phyloP scores from a whole-genome alignment of 1,140 invertebrate species.

The Drepana arcuata region DNA sequence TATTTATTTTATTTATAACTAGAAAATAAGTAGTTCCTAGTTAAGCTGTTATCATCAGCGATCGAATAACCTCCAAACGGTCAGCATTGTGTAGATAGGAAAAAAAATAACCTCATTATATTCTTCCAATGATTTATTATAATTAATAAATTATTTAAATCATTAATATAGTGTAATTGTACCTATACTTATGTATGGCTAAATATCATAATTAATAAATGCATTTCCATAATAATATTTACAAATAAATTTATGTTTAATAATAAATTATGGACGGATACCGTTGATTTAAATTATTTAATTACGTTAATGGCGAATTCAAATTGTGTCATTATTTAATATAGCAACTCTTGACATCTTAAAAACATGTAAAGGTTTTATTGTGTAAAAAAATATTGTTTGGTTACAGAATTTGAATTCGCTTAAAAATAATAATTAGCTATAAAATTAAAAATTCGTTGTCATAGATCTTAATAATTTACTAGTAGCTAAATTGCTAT shows the following conservation, averaged over 20 bases:
- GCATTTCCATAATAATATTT: constrained; percentile 28
- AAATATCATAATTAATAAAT: constrained; percentile 36
- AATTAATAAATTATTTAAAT: constrained; percentile 14
- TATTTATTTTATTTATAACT: background rate
- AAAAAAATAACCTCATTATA: constrained; percentile 4
- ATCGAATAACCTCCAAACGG: no score
- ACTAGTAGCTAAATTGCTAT: no score
- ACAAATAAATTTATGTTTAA: constrained; percentile 19
- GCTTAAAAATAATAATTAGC: background rate
- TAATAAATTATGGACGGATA: constrained; percentile 23
- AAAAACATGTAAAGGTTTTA: no score
- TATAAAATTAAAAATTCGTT: constrained; percentile 1
- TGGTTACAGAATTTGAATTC: constrained; percentile 4
- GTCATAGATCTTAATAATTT: background rate
- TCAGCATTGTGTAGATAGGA: no score
- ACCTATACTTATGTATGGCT: constrained; percentile 20
- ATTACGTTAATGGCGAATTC: constrained; percentile 1
- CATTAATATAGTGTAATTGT: no score
- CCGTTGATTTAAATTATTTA: constrained; percentile 5
- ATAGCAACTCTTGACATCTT: no score
- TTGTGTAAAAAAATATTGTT: no score
- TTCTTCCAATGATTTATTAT: constrained; percentile 9
- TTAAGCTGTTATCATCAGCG: no score
- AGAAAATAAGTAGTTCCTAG: background rate
- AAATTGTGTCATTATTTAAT: background rate